Conservation (phyloP, 2,113 vertebrate genomes). For the Enhydra lutris region DNA sequence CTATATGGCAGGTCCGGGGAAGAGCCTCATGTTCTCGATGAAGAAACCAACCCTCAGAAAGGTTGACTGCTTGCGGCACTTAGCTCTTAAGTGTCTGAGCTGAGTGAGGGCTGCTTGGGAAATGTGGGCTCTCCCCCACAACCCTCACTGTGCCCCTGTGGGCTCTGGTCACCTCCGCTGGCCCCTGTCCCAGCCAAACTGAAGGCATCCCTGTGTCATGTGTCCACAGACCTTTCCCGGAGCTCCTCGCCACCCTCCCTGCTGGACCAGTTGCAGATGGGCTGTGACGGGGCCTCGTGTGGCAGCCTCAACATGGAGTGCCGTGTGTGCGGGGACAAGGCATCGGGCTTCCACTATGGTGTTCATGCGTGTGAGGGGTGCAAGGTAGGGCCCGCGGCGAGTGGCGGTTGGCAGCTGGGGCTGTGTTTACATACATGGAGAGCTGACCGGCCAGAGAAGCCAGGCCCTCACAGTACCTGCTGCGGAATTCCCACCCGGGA, state of each 20-base stretch:
- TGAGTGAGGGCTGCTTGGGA: no score
- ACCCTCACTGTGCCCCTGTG: neutral
- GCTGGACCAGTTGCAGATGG: constrained; percentile 92
- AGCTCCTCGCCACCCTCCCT: constrained; percentile 91
- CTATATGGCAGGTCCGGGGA: no score
- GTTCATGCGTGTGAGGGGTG: constrained; percentile 98
- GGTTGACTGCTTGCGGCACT: neutral
- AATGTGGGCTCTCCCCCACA: neutral
- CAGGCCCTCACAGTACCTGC: neutral
- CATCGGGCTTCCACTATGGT: constrained; percentile 97
- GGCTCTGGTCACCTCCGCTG: neutral
- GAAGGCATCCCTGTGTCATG: neutral
- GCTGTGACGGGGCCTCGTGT: constrained; percentile 84
- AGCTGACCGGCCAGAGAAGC: neutral
- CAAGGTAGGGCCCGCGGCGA: constrained; percentile 85
- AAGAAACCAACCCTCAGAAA: neutral
- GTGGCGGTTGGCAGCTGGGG: fast-evolving
- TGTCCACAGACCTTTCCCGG: constrained; percentile 87
- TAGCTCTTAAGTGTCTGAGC: neutral
- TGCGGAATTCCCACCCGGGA: neutral
- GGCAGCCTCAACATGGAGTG: constrained; percentile 93
- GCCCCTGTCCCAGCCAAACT: neutral
- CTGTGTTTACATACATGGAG: neutral
- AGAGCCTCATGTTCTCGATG: neutral
- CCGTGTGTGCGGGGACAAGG: constrained; percentile 96